A percentile compares a stretch with the other conserved stretches of the same genome.
These are phyloP conservation scores for Atlantisia rogersi DNA, from an alignment of 2,113 vertebrate genomes.

Conservation along the genomic window DNA sequence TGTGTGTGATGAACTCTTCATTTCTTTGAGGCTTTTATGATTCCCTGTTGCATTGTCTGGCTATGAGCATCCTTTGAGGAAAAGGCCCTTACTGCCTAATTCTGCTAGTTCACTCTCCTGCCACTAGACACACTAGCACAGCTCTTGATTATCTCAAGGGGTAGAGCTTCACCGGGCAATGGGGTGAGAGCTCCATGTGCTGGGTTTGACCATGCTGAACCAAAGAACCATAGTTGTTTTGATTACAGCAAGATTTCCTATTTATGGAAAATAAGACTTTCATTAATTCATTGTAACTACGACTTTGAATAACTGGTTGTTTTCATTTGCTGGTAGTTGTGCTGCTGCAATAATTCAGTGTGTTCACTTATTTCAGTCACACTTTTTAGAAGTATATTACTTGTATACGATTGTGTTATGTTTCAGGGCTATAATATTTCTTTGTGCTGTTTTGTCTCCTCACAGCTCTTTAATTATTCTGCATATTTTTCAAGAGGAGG, in stretches of 20 bases:
- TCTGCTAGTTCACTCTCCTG: neutral
- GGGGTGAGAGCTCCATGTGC: neutral
- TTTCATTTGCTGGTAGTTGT: neutral
- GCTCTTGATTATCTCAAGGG: neutral
- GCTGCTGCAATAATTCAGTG: neutral
- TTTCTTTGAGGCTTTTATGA: neutral
- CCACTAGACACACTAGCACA: neutral
- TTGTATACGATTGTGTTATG: neutral
- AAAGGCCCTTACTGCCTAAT: neutral
- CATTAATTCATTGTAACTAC: neutral
- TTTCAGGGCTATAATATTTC: neutral
- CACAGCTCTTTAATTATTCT: neutral
- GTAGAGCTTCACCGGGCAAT: neutral
- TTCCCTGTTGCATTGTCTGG: neutral
- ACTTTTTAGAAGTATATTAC: neutral
- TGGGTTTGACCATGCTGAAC: neutral
- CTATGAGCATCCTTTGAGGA: neutral
- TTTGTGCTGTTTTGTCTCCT: neutral
- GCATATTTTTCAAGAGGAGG: neutral
- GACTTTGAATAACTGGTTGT: neutral
- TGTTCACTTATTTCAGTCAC: neutral
- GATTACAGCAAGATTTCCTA: neutral
- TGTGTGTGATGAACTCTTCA: neutral
- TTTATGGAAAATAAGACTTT: accelerated
- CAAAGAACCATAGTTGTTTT: neutral